These are phyloP conservation scores for Smittia aterrima DNA, from an alignment of 2,888 invertebrate species.

Conservation along the genomic window DNA sequence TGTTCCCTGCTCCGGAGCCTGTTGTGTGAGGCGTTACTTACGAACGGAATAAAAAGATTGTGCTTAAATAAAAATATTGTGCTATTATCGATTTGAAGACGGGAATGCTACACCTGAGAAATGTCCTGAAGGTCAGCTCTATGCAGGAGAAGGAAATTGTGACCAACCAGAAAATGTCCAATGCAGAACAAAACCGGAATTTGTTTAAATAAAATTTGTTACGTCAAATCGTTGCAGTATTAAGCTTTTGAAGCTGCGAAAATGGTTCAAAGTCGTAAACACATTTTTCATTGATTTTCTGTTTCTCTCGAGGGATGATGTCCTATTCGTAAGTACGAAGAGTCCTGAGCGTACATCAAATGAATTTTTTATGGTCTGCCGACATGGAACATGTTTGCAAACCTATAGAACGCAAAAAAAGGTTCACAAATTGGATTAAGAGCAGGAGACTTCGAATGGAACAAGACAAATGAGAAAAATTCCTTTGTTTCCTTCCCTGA, in stretches of 20 bases:
- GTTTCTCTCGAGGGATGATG: background rate
- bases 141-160: no score
- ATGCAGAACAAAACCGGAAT: no score
- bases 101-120: no score
- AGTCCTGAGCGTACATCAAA: constrained; percentile 18
- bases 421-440: constrained; percentile 27
- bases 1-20: no score
- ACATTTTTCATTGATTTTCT: constrained; percentile 13
- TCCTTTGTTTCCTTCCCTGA: background rate
- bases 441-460: constrained; percentile 1
- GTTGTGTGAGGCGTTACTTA: no score
- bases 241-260: constrained; percentile 22
- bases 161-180: no score
- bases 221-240: no score
- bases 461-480: constrained; percentile 14
- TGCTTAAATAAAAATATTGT: no score
- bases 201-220: no score
- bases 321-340: background rate
- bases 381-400: constrained; percentile 10
- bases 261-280: constrained; percentile 26
- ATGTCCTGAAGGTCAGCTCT: no score
- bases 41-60: no score
- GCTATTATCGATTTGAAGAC: no score
- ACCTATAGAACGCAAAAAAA: background rate
- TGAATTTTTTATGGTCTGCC: constrained; percentile 37